These are phyloP conservation scores for Lycocorax pyrrhopterus DNA, from an alignment of 2,113 vertebrate genomes.

Conservation along the genomic window DNA sequence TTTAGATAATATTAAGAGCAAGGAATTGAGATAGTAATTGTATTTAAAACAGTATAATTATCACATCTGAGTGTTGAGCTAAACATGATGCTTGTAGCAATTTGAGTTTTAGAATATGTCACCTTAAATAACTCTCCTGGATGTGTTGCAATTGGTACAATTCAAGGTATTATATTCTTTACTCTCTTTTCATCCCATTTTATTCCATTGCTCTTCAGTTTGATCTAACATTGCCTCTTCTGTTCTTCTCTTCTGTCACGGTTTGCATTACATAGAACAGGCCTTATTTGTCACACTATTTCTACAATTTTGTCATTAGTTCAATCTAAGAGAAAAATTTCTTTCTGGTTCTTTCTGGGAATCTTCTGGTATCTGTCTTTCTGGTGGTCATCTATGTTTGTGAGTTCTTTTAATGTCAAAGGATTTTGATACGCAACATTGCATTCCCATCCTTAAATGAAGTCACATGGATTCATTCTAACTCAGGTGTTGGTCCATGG, in stretches of 20 bases:
- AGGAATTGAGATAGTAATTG: neutral
- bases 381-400: neutral
- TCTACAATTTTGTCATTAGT: neutral
- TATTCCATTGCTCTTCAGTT: neutral
- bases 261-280: neutral
- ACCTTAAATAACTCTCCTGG: neutral
- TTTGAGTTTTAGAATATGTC: neutral
- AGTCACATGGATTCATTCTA: neutral
- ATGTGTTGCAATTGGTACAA: neutral
- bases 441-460: neutral
- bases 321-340: neutral
- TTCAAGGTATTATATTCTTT: neutral
- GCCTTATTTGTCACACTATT: neutral
- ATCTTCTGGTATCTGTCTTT: neutral
- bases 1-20: neutral
- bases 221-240: neutral
- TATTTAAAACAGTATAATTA: neutral
- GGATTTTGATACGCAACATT: neutral
- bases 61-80: neutral
- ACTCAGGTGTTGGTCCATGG: neutral
- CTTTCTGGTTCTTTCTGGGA: neutral
- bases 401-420: neutral
- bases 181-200: neutral
- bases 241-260: neutral
- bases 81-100: neutral